phyloP scores from a whole-genome alignment of 2,797 vertebrate species.

The Lutjanus argentimaculatus region DNA sequence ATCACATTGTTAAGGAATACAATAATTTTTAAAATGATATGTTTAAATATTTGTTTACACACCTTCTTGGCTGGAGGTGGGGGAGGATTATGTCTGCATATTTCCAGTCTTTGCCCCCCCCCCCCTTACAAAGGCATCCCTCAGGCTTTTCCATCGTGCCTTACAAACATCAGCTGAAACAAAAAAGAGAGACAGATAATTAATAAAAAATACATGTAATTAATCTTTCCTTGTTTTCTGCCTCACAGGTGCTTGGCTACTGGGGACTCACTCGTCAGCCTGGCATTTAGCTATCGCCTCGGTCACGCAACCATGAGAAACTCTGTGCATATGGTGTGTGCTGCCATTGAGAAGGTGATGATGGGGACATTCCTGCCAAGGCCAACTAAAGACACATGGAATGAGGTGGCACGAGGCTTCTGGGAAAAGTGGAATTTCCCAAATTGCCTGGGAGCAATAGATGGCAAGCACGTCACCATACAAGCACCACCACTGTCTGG shows the following conservation, averaged over 20 bases:
- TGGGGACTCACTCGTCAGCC: constrained; percentile 28
- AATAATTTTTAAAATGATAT: neutral
- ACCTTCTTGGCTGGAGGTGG: neutral
- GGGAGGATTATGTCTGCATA: neutral
- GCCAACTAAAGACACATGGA: constrained; percentile 29
- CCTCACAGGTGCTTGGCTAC: too few relatives aligned
- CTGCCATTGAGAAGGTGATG: constrained; percentile 14
- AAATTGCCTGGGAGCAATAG: neutral
- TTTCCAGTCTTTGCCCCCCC: constrained; percentile 5
- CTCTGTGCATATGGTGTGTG: constrained; percentile 31
- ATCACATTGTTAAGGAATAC: neutral
- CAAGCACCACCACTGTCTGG: constrained; percentile 14
- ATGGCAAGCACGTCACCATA: constrained; percentile 12
- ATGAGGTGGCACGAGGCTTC: too few relatives aligned
- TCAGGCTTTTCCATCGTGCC: too few relatives aligned
- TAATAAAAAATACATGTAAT: too few relatives aligned
- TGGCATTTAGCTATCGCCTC: constrained; percentile 20
- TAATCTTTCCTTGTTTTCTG: too few relatives aligned
- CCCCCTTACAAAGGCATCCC: too few relatives aligned
- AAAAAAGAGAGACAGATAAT: too few relatives aligned
- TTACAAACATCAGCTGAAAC: too few relatives aligned
- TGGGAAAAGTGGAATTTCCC: too few relatives aligned
- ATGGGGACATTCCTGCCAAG: constrained; percentile 14
- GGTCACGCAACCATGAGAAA: constrained; percentile 6
- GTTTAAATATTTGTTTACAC: neutral